phyloP scores from a whole-genome alignment of 2,113 vertebrate species.

The Sceloporus tristichus region DNA sequence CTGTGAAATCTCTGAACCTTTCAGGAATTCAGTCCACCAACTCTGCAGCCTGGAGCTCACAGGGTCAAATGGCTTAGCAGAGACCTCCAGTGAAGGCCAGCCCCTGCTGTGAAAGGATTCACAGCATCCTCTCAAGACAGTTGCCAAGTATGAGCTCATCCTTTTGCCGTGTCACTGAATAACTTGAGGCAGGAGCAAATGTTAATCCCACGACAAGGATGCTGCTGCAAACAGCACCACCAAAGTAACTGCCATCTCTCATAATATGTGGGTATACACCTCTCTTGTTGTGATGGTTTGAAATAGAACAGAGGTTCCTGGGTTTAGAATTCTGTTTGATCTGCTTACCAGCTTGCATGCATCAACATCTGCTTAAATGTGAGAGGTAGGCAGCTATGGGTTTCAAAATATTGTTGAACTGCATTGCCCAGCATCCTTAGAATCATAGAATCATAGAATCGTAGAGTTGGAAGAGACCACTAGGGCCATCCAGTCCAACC shows the following conservation, averaged over 20 bases:
- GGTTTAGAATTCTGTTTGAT: too few relatives aligned
- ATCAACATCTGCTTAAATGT: too few relatives aligned
- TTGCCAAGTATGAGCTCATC: neutral
- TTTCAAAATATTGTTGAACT: neutral
- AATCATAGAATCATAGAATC: too few relatives aligned
- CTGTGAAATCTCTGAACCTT: neutral
- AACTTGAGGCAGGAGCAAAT: neutral
- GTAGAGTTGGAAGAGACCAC: too few relatives aligned
- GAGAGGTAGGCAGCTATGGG: too few relatives aligned
- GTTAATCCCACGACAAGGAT: neutral
- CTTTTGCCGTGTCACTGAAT: neutral
- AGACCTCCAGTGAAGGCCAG: neutral
- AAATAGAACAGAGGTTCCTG: too few relatives aligned
- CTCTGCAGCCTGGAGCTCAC: fast-evolving
- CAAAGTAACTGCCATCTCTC: neutral
- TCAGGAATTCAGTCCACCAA: neutral
- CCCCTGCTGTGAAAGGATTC: neutral
- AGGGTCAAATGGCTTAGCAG: neutral
- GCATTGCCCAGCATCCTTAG: neutral
- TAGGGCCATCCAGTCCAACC: too few relatives aligned
- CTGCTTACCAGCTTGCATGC: too few relatives aligned
- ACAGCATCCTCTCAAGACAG: fast-evolving
- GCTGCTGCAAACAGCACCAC: neutral
- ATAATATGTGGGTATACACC: too few relatives aligned
- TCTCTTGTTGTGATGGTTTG: too few relatives aligned